Percentiles rank a stretch among this genome's conserved stretches.
Conservation (phyloP, 2,797 vertebrate species). For the Apogon talboti region DNA sequence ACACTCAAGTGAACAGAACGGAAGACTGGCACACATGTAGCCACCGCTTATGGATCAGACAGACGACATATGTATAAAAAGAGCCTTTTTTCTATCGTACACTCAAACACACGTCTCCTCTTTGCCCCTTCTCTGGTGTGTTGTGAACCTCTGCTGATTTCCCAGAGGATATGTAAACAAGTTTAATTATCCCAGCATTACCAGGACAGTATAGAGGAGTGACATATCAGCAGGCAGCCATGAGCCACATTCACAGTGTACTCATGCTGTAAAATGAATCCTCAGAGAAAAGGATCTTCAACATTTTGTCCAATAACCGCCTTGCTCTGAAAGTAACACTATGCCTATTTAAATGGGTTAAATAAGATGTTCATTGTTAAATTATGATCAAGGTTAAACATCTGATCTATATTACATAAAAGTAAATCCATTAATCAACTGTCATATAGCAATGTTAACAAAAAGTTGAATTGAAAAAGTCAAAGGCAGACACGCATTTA, state of each 20-base stretch:
- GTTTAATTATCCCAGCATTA: slow-evolving; percentile 81
- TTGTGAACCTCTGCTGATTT: slow-evolving; percentile 78
- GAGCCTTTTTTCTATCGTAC: slow-evolving; percentile 44
- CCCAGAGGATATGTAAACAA: slow-evolving; percentile 82
- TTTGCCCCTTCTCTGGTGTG: slow-evolving; percentile 64
- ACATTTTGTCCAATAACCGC: slow-evolving; percentile 5
- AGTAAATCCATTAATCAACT: too few relatives aligned
- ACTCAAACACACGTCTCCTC: slow-evolving; percentile 45
- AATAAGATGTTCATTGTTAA: neutral
- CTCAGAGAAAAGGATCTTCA: slow-evolving; percentile 27
- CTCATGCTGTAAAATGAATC: slow-evolving; percentile 46
- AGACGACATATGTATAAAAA: slow-evolving; percentile 60
- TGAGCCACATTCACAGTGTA: slow-evolving; percentile 32
- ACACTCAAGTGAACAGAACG: slow-evolving; percentile 19
- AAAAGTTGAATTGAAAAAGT: too few relatives aligned
- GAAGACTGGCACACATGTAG: slow-evolving; percentile 30
- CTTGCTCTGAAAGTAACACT: slow-evolving; percentile 23
- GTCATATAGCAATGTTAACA: too few relatives aligned
- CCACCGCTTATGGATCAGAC: slow-evolving; percentile 50
- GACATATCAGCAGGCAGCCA: slow-evolving; percentile 61
- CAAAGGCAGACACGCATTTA: too few relatives aligned
- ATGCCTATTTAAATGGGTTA: slow-evolving; percentile 40
- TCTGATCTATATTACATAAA: neutral
- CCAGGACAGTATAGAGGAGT: slow-evolving; percentile 69
- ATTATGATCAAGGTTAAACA: neutral